Base-by-base conservation (phyloP, 1,140 invertebrate species). In the Antheraea mylitta region DNA sequence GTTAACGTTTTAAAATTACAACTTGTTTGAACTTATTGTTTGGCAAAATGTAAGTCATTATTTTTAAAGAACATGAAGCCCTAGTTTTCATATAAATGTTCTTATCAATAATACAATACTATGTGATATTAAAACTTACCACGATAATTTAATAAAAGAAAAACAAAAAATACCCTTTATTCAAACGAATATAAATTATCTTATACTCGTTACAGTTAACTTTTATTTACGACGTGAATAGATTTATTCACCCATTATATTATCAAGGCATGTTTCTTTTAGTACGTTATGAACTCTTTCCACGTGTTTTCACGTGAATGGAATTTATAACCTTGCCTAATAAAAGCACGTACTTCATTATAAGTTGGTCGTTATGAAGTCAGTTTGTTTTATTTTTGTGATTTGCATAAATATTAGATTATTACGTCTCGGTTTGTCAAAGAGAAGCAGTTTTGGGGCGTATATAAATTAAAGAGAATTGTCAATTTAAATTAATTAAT, bases 301-400 rank as follows among this genome's bases (percentile, higher is more conserved):
- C 45, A 53, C 45, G 45, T 30, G 22, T 53, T 53, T 53, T 1
- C 9, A 53, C 45, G 45, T 16, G 45, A 53, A 53, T 53, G 13
- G 45, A 53, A 53, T 53, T 53, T 53, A 53, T 53, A 53, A 53
- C 45, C 10, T 53, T 13, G 6, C 4, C 45, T 53, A 53, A 53
- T 53, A 53, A 53, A 53, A 53, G 7, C 45, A 53, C 45, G 45
- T 53, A 53, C 45, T 53, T 53, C 45, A 53, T 53, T 53, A 53
- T 53, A 53, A 53, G 45, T 53, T 53, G 45, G 11, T 13, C 45
- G 45, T 53, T 53, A 13, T 5, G 45, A 53, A 53, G 45, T 53
- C 16, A n/a, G 45, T 53, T 53, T 53, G 45, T 7, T 53, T 9
- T 53, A 16, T 53, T 53, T 5, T 53, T n/a, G 16, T 53, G 5